phyloP scores from a whole-genome alignment of 1,140 invertebrate species.

The Lordiphosa mommai region DNA sequence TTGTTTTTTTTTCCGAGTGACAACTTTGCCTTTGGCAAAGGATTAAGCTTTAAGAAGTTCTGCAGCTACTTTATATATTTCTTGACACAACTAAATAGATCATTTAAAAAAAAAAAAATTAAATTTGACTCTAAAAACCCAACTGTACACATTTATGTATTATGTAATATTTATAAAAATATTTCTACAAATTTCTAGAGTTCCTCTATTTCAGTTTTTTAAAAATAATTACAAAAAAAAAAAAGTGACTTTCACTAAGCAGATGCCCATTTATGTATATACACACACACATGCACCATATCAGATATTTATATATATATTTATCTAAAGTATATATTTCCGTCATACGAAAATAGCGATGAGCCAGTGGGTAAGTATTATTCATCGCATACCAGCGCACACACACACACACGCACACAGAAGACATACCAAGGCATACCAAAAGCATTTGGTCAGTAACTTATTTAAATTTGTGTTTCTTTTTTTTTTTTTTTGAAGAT shows the following conservation, averaged over 20 bases:
- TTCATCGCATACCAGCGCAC: constrained; percentile 39
- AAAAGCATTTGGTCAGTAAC: constrained; percentile 6
- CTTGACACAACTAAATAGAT: no score
- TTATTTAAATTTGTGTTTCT: neutral
- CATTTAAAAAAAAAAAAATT: no score
- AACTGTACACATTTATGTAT: no score
- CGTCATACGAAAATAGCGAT: constrained; percentile 70
- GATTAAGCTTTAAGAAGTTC: no score
- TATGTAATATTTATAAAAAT: no score
- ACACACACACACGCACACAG: constrained; percentile 25
- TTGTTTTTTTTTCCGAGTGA: no score
- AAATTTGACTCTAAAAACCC: no score
- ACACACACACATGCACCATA: neutral
- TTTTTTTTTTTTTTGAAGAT: neutral
- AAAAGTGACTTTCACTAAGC: neutral
- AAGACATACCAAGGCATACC: constrained; percentile 13
- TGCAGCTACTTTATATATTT: no score
- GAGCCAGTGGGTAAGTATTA: constrained; percentile 61
- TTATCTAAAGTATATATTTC: constrained; percentile 39
- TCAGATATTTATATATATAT: constrained; percentile 12
- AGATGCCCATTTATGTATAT: constrained; percentile 12
- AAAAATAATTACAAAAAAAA: neutral
- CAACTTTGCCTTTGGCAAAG: no score
- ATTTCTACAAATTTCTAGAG: no score
- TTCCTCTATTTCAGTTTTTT: constrained; percentile 9